phyloP scores from a whole-genome alignment of 2,888 invertebrate genomes.

The Tetragonisca angustula region DNA sequence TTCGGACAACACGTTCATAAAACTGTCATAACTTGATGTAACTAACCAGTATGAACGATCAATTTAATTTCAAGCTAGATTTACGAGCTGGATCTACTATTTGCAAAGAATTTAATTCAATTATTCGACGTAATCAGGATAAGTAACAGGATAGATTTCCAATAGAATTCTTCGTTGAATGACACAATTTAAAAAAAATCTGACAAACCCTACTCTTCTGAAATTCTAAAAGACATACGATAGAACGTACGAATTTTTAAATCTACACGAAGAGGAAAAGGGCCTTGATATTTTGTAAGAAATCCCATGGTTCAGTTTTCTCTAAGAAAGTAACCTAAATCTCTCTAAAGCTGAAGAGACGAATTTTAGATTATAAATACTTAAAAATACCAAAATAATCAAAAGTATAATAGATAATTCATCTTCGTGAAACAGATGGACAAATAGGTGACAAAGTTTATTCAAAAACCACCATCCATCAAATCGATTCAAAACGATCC shows the following conservation, averaged over 20 bases:
- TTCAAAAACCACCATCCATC: not conserved
- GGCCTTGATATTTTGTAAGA: too few species aligned
- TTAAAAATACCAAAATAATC: not conserved
- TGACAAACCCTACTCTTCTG: not conserved
- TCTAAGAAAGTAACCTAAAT: too few species aligned
- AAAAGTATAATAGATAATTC: not conserved
- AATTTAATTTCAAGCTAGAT: not conserved
- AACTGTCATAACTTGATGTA: conserved; percentile 11
- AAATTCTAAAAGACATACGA: not conserved
- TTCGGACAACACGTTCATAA: conserved; percentile 20
- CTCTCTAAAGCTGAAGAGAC: not conserved
- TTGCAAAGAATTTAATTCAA: conserved; percentile 10
- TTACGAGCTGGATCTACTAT: not conserved
- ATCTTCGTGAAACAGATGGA: not conserved
- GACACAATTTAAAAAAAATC: not conserved
- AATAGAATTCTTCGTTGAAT: not conserved
- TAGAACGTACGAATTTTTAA: not conserved
- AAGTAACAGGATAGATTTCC: not conserved
- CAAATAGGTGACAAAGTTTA: not conserved
- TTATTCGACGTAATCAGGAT: not conserved
- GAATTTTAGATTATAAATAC: not conserved
- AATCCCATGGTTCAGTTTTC: too few species aligned
- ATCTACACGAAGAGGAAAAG: not conserved
- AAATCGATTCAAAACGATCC: not conserved
- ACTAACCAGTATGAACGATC: not conserved